Evolutionary conservation across 2,888 invertebrate species (phyloP), one percentile per base, ranked within the genome.

Genomic region (Galerucella calmariensis): DNA sequence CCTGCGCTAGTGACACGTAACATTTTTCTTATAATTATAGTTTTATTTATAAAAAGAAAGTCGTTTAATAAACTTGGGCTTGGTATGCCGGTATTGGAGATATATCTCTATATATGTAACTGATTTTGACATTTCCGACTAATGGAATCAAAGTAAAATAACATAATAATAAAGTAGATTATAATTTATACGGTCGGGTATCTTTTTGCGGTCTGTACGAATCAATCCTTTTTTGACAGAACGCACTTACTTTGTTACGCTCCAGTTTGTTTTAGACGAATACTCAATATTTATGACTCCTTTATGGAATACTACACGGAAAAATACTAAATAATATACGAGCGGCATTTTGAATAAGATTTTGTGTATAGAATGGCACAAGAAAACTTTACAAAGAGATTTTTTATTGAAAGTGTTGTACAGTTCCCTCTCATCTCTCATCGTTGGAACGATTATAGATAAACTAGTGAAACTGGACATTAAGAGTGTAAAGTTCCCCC

Each of bases 1-100:
- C 16, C 35, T 41, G 61, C 44, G 66, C 44, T 63, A 72, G 59
- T 62, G 46, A 73, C 53, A 73, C 6, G 35, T 20, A 11, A 56
- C 6, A 58, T 68, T 75, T 75, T 75, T 75, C 48, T 75, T 66
- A 65, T 69, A 66, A 72, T 66, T 24, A 59, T 51, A 14, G 62
- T n/a, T 67, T 75, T 73, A 75, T 75, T 73, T 75, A 73, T 75
- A 56, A 62, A 70, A 75, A 75, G 75, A 75, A 75, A 75, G 75
- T 35, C 67, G 69, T 73, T 70, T 46, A 75, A 75, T 62, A 67
- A 63, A n/a, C 20, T 58, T 73, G 75, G 75, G 75, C 75, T 75
- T 67, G 75, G 75, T 63, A 67, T 44, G 73, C 62, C 67, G 67
- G 69, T 70, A 66, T 53, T 66, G 66, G 51, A 66, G 66, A 67